phyloP scores from a whole-genome alignment of 2,888 invertebrate species.

The Volucella inanis region DNA sequence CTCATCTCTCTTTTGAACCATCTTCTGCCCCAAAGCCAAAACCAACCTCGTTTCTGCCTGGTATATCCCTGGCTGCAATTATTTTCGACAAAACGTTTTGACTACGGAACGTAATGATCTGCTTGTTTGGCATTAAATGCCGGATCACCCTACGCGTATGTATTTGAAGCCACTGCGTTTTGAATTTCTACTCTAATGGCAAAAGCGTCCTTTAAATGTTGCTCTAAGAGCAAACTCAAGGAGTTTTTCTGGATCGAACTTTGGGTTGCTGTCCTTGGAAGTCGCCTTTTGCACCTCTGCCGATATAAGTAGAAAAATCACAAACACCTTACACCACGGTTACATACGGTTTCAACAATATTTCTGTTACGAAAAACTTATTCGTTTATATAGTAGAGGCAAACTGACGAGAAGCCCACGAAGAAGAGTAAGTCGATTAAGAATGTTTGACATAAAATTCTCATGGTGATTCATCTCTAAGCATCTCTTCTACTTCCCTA shows the following conservation, averaged over 20 bases:
- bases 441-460: conserved; percentile 47
- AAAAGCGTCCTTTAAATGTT: conserved; percentile 76
- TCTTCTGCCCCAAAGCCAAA: conserved; percentile 8
- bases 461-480: conserved; percentile 35
- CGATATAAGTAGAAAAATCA: conserved; percentile 30
- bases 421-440: conserved; percentile 57
- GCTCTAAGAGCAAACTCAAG: conserved; percentile 78
- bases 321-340: conserved; percentile 40
- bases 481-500: no score
- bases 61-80: conserved; percentile 26
- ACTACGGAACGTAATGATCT: conserved; percentile 62
- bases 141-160: conserved; percentile 57
- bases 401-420: conserved; percentile 47
- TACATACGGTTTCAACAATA: conserved; percentile 4
- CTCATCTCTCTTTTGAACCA: conserved; percentile 1
- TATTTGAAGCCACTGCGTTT: conserved; percentile 70
- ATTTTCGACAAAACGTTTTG: conserved; percentile 57
- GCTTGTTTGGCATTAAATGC: background rate
- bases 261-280: background rate
- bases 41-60: conserved; percentile 30
- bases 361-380: background rate
- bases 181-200: conserved; percentile 77
- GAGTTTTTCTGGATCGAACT: conserved; percentile 57
- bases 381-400: conserved; percentile 62
- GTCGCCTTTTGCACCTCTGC: conserved; percentile 29